Evolutionary conservation across 2,797 vertebrate species (phyloP), one percentile per base, ranked within the genome.

Genomic region (Gymnodraco acuticeps): DNA sequence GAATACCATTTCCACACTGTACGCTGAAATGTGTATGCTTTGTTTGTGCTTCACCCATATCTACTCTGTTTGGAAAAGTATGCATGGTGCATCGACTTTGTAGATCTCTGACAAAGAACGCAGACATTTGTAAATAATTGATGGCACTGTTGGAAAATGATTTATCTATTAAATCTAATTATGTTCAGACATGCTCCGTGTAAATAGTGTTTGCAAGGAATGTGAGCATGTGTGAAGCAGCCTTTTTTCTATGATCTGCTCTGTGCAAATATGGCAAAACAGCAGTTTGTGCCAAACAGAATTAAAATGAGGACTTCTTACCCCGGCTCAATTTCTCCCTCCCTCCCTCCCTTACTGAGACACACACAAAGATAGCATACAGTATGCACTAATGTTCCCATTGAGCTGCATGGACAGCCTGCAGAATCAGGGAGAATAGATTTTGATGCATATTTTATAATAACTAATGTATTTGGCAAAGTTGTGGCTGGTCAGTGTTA

Each of bases 211-310:
- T 61, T 6, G 33, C 3, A 61, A 45, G 43, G 43, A 73, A 63
- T 61, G 50, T 45, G 60, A 79, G 66, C 56, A 53, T 55, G 61
- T 65, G 55, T 56, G 43, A 75, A 64, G 48, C 64, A 33, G 53
- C 61, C 48, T 20, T 61, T 61, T 76, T n/a, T 9, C 7, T 38
- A 59, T 77, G n/a, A 68, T 68, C 78, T 71, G 67, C 52, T 80
- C 65, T 55, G 58, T 73, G 78, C 80, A 88, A 85, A 91, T 86
- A 65, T 76, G 71, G 75, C 73, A 51, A 74, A 80, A 64, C 64
- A 63, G 58, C 48, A 76, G 54, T 41, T 67, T 75, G 78, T 85
- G 80, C 78, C 82, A 81, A 87, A 73, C 47, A 77, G 59, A 80
- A 75, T 83, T 69, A 76, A 64, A 23, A 23, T 4, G 62, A 77